Conservation (phyloP, 2,888 invertebrate species). For the Merodon equestris region DNA sequence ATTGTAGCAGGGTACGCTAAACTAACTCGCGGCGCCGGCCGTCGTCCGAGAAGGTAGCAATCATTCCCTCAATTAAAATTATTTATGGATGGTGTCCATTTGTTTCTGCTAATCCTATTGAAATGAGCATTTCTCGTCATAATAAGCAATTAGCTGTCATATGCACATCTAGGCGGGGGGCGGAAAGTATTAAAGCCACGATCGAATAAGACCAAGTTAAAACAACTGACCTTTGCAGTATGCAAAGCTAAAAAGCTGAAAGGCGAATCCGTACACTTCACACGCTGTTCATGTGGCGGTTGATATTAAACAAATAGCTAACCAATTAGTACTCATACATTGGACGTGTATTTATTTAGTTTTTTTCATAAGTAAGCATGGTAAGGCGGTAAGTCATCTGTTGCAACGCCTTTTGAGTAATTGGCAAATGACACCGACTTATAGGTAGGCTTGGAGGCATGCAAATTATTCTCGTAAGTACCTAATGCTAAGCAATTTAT, state of each 20-base stretch:
- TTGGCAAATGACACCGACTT: conserved; percentile 8
- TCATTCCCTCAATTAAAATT: no score
- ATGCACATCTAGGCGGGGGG: background rate
- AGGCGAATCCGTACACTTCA: conserved; percentile 30
- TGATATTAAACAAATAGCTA: conserved; percentile 41
- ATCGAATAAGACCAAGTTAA: conserved; percentile 5
- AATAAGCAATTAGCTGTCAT: conserved; percentile 10
- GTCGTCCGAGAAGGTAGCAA: no score
- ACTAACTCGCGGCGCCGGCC: no score
- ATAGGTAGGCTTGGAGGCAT: no score
- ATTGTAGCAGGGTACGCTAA: no score
- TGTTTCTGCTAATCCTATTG: no score
- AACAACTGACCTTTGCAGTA: conserved; percentile 49
- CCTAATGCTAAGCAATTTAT: background rate
- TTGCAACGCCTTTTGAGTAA: conserved; percentile 19
- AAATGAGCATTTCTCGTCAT: conserved; percentile 29
- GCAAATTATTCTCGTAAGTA: no score
- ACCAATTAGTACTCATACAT: conserved; percentile 9
- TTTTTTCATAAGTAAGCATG: conserved; percentile 7
- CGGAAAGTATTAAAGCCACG: conserved; percentile 5
- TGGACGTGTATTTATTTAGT: conserved; percentile 3
- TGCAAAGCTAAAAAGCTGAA: conserved; percentile 30
- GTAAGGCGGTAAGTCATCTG: conserved; percentile 1
- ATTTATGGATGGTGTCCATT: no score
- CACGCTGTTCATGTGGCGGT: conserved; percentile 30